Evolutionary conservation across 1,140 invertebrate species (phyloP).

Genomic region (Metopolophium dirhodum): DNA sequence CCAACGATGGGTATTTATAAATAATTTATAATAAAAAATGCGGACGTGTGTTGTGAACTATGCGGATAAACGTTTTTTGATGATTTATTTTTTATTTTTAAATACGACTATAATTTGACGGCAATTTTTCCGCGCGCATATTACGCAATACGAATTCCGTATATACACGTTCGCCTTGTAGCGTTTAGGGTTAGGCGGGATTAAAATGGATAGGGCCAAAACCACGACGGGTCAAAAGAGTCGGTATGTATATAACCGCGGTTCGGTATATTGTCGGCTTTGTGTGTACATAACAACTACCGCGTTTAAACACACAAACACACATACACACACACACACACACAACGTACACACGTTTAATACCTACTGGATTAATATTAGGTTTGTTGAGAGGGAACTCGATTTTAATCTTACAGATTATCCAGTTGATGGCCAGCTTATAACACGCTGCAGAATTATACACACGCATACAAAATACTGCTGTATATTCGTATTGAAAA

Average conservation of each 20-base stretch:
- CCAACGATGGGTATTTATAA: not conserved
- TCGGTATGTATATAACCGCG: not conserved
- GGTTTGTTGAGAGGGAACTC: not conserved
- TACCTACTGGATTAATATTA: slow-evolving; percentile 13
- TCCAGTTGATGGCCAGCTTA: slow-evolving; percentile 16
- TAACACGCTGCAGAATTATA: not conserved
- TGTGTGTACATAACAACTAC: not conserved
- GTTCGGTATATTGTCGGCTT: slow-evolving; percentile 10
- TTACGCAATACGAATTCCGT: not conserved
- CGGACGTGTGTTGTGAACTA: not conserved
- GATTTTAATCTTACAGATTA: slow-evolving; percentile 33
- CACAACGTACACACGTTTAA: not conserved
- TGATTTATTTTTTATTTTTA: slow-evolving; percentile 5
- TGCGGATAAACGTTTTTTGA: not conserved
- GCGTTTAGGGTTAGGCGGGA: not conserved
- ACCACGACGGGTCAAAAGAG: not conserved
- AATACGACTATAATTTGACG: not conserved
- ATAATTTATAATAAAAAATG: not conserved
- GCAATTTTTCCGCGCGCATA: not conserved
- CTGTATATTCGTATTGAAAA: not conserved
- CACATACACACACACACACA: no score
- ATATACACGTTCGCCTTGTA: not conserved
- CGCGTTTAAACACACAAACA: not conserved
- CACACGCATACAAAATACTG: not conserved
- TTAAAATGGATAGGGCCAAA: not conserved